Percentiles rank a stretch among this genome's conserved stretches.
These are phyloP conservation scores for Onychostruthus taczanowskii DNA, from an alignment of 2,113 vertebrate genomes.

Conservation along the genomic window DNA sequence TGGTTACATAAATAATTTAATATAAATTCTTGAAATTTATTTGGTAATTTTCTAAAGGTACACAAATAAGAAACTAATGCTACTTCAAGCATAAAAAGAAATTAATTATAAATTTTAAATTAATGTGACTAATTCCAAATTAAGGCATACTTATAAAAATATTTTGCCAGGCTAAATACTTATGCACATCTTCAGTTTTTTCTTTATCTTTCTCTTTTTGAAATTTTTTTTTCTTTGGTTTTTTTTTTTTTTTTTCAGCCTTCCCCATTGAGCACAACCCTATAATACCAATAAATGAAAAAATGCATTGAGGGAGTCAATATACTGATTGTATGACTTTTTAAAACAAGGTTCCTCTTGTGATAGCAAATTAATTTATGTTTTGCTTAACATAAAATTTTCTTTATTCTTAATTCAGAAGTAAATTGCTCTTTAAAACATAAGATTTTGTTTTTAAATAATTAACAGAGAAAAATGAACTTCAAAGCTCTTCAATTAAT, in stretches of 20 bases:
- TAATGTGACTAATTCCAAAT: background rate
- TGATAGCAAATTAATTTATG: background rate
- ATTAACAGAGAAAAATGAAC: background rate
- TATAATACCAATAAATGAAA: slow-evolving; percentile 39
- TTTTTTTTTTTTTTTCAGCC: background rate
- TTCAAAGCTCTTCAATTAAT: background rate
- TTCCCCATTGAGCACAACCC: background rate
- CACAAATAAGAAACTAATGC: background rate
- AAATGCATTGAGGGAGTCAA: background rate
- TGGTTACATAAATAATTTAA: background rate
- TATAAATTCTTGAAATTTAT: background rate
- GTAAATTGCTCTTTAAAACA: background rate
- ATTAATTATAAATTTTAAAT: background rate
- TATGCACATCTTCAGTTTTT: background rate
- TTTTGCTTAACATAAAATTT: slow-evolving; percentile 10
- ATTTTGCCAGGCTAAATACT: background rate
- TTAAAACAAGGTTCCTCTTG: background rate
- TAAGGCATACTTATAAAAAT: background rate
- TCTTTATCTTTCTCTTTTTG: background rate
- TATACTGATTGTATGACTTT: background rate
- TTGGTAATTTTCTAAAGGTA: background rate
- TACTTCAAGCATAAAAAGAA: background rate
- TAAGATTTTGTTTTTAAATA: background rate
- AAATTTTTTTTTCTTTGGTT: background rate
- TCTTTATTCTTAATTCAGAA: slow-evolving; percentile 1